Evolutionary conservation across 2,113 vertebrate species (phyloP).

Genomic region (Semnornis frantzii): DNA sequence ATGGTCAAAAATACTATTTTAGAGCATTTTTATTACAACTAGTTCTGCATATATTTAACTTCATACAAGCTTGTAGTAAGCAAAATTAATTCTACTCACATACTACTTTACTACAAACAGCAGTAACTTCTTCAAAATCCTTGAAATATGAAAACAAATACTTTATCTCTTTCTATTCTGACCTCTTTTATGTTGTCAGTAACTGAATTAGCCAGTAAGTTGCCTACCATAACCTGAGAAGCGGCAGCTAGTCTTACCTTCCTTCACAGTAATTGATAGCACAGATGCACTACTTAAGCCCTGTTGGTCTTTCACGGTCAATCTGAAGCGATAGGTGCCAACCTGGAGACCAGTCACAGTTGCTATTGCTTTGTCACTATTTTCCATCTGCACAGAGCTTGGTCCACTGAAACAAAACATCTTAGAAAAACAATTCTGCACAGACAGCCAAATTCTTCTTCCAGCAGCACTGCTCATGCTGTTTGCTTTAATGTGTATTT

Average conservation of each 20-base stretch:
- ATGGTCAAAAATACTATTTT: background rate
- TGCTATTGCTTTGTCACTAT: slow-evolving; percentile 76
- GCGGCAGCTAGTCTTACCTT: slow-evolving; percentile 75
- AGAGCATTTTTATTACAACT: background rate
- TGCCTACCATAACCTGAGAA: background rate
- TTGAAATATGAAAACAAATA: background rate
- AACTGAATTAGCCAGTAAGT: background rate
- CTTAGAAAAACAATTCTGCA: background rate
- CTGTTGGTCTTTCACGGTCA: slow-evolving; percentile 84
- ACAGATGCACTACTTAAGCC: slow-evolving; percentile 79
- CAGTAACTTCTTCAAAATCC: background rate
- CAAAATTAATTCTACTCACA: background rate
- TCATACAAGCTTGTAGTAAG: background rate
- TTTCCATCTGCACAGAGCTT: slow-evolving; percentile 76
- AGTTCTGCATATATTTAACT: background rate
- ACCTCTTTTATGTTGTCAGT: background rate
- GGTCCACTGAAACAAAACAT: slow-evolving; percentile 79
- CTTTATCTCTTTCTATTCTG: background rate
- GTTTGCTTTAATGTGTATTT: background rate
- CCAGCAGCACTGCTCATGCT: background rate
- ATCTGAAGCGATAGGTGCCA: slow-evolving; percentile 83
- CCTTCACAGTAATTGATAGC: slow-evolving; percentile 78
- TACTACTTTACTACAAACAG: background rate
- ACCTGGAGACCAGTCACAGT: slow-evolving; percentile 77
- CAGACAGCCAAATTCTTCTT: background rate